Percentiles rank a stretch among this genome's conserved stretches.
Conservation (phyloP, 2,888 invertebrate species). For the Molanna angustata region DNA sequence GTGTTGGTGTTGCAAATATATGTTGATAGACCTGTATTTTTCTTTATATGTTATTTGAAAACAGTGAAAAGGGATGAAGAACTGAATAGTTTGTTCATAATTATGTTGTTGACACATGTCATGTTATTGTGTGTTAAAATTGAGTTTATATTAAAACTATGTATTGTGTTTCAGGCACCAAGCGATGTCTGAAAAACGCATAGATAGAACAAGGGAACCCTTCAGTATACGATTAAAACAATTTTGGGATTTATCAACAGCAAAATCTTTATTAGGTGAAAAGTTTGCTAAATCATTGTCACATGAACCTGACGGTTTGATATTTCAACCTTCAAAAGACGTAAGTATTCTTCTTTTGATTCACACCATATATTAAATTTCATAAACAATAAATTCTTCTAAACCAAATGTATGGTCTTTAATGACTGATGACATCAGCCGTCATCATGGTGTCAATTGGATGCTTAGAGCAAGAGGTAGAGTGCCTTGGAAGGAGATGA, state of each 20-base stretch:
- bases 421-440: too few relatives aligned
- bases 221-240: constrained; percentile 89
- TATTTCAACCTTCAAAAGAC: constrained; percentile 91
- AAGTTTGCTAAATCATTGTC: constrained; percentile 81
- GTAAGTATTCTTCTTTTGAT: constrained; percentile 43
- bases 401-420: too few relatives aligned
- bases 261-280: constrained; percentile 69
- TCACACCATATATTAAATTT: too few relatives aligned
- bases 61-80: too few relatives aligned
- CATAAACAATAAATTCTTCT: too few relatives aligned
- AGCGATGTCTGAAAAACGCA: constrained; percentile 73
- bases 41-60: constrained; percentile 3
- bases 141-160: not conserved
- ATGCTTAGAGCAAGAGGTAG: too few relatives aligned
- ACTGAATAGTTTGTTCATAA: too few relatives aligned
- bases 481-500: too few relatives aligned
- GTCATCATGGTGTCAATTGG: too few relatives aligned
- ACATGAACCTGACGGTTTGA: constrained; percentile 97
- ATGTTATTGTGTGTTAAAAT: too few relatives aligned
- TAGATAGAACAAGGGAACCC: constrained; percentile 77
- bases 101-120: too few relatives aligned
- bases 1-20: too few relatives aligned
- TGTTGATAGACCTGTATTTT: constrained; percentile 11
- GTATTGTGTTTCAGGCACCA: constrained; percentile 51
- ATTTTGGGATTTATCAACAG: constrained; percentile 82